Conservation (phyloP, 1,140 invertebrate genomes). For the Lordiphosa collinella region DNA sequence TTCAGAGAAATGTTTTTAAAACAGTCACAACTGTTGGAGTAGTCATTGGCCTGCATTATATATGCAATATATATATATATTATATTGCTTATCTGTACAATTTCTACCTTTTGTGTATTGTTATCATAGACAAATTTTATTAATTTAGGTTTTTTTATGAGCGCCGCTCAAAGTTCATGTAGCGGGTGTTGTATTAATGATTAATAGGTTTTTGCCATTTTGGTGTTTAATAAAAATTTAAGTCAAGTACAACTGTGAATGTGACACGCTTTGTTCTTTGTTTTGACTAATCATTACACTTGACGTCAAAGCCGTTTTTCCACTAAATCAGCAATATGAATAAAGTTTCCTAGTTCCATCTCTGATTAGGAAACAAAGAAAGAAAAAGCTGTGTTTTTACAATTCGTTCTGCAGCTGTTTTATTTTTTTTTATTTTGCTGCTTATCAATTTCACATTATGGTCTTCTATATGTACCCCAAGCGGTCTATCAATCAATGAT, state of each 20-base stretch:
- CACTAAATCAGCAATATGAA: slow-evolving; percentile 14
- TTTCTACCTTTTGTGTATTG: slow-evolving; percentile 6
- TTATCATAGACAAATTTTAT: slow-evolving; percentile 4
- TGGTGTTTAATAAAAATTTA: not conserved
- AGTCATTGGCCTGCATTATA: not conserved
- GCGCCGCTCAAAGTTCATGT: slow-evolving; percentile 34
- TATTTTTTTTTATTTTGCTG: too few relatives aligned
- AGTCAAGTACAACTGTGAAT: not conserved
- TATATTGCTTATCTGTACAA: slow-evolving; percentile 1
- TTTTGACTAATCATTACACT: slow-evolving; percentile 9
- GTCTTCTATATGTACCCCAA: not conserved
- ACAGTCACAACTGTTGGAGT: not conserved
- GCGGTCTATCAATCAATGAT: not conserved
- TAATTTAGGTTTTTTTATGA: slow-evolving; percentile 14
- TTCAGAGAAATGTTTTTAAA: not conserved
- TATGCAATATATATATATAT: slow-evolving; percentile 6
- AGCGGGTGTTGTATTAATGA: slow-evolving; percentile 39
- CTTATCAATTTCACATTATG: slow-evolving; percentile 1
- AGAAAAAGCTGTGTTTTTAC: slow-evolving; percentile 7
- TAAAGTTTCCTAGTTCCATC: slow-evolving; percentile 36
- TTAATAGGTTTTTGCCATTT: slow-evolving; percentile 23
- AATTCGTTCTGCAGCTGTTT: slow-evolving; percentile 6
- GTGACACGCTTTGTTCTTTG: not conserved
- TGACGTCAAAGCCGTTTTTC: slow-evolving; percentile 31
- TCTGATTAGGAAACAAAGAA: slow-evolving; percentile 40